phyloP scores from a whole-genome alignment of 2,888 invertebrate genomes.

The Philaethria dido region DNA sequence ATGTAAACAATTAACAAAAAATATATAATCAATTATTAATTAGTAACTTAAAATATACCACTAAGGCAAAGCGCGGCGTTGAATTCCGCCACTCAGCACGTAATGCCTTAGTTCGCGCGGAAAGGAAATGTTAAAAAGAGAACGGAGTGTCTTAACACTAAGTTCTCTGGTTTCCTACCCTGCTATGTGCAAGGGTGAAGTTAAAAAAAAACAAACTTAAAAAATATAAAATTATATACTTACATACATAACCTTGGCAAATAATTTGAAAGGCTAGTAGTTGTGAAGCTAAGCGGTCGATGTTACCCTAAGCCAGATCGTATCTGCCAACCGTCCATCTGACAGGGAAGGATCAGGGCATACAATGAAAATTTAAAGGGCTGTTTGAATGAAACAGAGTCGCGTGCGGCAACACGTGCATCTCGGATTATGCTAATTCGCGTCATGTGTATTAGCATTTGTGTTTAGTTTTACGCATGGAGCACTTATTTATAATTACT shows the following conservation, averaged over 20 bases:
- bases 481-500: slow-evolving; percentile 25
- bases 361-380: slow-evolving; percentile 50
- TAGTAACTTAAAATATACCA: too few relatives aligned
- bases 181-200: too few relatives aligned
- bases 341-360: slow-evolving; percentile 46
- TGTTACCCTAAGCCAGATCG: slow-evolving; percentile 45
- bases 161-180: too few relatives aligned
- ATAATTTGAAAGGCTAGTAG: slow-evolving; percentile 1
- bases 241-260: not conserved
- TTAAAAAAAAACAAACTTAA: not conserved
- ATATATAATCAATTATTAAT: too few relatives aligned
- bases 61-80: too few relatives aligned
- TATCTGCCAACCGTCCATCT: slow-evolving; percentile 51
- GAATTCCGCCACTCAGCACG: too few relatives aligned
- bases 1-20: too few relatives aligned
- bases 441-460: slow-evolving; percentile 48
- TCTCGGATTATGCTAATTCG: slow-evolving; percentile 61
- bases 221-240: not conserved
- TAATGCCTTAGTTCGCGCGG: too few relatives aligned
- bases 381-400: slow-evolving; percentile 49
- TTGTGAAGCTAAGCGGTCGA: slow-evolving; percentile 22
- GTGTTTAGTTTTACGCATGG: slow-evolving; percentile 28
- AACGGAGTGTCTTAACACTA: too few relatives aligned
- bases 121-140: too few relatives aligned
- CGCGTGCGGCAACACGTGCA: slow-evolving; percentile 56